Percentiles rank a stretch among this genome's conserved stretches.
Evolutionary conservation across 2,797 vertebrate genomes (phyloP).

Genomic region (Crotalus adamanteus): DNA sequence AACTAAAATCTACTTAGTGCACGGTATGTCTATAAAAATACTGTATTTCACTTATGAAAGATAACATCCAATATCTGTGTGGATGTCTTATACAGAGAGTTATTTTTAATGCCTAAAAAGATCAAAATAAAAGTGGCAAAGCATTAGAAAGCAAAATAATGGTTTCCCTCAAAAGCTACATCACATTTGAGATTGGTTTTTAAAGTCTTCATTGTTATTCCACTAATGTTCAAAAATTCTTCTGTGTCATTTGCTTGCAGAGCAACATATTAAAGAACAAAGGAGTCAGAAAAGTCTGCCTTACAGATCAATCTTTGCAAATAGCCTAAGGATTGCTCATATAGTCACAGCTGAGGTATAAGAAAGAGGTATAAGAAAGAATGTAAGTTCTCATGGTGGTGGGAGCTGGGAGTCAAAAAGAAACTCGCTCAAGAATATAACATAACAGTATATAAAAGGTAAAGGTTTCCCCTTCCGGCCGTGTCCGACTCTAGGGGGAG

Average conservation of each 20-base stretch:
- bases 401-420: not conserved
- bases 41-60: not conserved
- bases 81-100: not conserved
- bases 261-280: slow-evolving; percentile 13
- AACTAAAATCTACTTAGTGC: not conserved
- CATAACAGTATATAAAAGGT: not conserved
- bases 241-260: not conserved
- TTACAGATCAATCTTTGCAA: slow-evolving; percentile 7
- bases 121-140: not conserved
- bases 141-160: slow-evolving; percentile 24
- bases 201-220: not conserved
- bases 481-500: not conserved
- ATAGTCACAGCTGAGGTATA: slow-evolving; percentile 1
- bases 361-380: slow-evolving; percentile 23
- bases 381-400: not conserved
- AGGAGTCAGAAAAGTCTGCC: slow-evolving; percentile 11
- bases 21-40: not conserved
- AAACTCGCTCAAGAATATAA: not conserved
- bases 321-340: not conserved
- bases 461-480: not conserved
- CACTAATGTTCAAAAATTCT: not conserved
- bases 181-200: not conserved
- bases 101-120: not conserved
- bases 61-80: not conserved
- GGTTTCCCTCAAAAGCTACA: not conserved